Conservation (phyloP, 1,140 invertebrate genomes). For the Vanessa tameamea region DNA sequence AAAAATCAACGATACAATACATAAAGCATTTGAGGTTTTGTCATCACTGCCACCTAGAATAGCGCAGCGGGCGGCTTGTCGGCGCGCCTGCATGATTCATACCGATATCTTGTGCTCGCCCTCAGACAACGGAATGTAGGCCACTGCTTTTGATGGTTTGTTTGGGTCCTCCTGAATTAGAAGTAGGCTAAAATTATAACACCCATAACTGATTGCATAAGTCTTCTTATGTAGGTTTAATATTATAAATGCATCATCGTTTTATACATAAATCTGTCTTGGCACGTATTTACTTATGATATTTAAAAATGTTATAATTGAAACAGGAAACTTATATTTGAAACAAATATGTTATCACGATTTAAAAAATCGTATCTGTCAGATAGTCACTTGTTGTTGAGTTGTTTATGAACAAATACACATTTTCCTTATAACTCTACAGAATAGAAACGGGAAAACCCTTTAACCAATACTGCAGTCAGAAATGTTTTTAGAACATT, state of each 20-base stretch:
- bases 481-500: no score
- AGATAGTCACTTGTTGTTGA: no score
- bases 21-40: conserved; percentile 14
- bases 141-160: conserved; percentile 73
- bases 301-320: no score
- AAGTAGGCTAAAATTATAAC: conserved; percentile 35
- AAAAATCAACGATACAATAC: neutral
- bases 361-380: no score
- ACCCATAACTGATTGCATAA: conserved; percentile 39
- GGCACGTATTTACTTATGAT: no score
- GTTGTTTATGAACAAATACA: no score
- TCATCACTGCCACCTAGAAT: conserved; percentile 25
- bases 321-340: no score
- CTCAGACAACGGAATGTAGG: conserved; percentile 70
- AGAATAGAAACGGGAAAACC: no score
- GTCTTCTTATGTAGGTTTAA: neutral
- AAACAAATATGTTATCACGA: no score
- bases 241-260: neutral
- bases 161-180: conserved; percentile 76
- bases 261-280: neutral
- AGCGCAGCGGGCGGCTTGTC: conserved; percentile 40
- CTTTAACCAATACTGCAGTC: no score
- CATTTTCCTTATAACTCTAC: no score
- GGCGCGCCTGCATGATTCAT: conserved; percentile 66
- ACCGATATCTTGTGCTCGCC: conserved; percentile 50